Conservation (phyloP, 2,113 vertebrate species). For the Ictalurus punctatus region DNA sequence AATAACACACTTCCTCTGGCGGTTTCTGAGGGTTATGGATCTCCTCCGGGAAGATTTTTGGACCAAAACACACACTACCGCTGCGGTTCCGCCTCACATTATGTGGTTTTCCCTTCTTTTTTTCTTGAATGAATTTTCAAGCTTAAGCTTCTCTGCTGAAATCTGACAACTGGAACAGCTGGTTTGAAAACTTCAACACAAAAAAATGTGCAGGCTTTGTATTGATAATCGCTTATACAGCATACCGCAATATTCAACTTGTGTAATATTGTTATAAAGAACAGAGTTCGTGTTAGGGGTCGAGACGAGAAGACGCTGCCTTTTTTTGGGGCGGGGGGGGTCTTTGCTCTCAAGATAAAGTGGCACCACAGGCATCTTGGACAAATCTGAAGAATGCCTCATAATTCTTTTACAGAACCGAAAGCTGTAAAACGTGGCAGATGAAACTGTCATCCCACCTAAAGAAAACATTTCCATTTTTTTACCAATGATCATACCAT, state of each 20-base stretch:
- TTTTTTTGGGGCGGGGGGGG: neutral
- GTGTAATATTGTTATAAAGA: neutral
- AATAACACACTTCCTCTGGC: slow-evolving; percentile 29
- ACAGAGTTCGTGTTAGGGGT: neutral
- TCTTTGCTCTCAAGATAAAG: neutral
- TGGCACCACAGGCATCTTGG: neutral
- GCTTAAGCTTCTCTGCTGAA: slow-evolving; percentile 18
- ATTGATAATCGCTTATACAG: slow-evolving; percentile 5
- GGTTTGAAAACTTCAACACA: slow-evolving; percentile 1
- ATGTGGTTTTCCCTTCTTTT: slow-evolving; percentile 23
- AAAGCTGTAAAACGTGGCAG: no score
- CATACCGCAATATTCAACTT: neutral
- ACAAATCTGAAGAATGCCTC: neutral
- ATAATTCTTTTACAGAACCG: no score
- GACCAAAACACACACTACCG: slow-evolving; percentile 8
- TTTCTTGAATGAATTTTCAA: slow-evolving; percentile 18
- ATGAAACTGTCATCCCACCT: neutral
- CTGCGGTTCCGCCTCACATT: slow-evolving; percentile 29
- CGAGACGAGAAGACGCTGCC: neutral
- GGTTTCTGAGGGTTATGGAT: slow-evolving; percentile 14
- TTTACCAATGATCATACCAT: neutral
- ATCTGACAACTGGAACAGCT: slow-evolving; percentile 33
- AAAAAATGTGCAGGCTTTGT: slow-evolving; percentile 15
- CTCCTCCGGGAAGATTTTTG: slow-evolving; percentile 32
- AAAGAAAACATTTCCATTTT: neutral